These are phyloP conservation scores for Melopsittacus undulatus DNA, from an alignment of 2,797 vertebrate species.

Conservation along the genomic window DNA sequence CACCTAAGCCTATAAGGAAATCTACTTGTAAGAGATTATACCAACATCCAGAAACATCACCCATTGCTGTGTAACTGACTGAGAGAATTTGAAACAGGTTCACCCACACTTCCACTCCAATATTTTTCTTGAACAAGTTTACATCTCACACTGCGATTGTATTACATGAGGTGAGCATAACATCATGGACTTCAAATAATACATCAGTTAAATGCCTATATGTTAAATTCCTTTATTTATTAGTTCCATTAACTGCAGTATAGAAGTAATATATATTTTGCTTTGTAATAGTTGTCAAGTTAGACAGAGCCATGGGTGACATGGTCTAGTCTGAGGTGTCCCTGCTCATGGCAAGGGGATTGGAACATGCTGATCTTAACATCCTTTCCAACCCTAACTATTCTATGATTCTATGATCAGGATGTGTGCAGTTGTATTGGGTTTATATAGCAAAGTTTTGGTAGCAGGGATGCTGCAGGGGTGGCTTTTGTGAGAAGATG, in stretches of 20 bases:
- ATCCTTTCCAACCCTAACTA: no score
- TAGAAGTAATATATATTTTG: background rate
- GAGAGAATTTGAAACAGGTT: background rate
- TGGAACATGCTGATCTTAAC: no score
- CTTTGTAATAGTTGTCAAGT: background rate
- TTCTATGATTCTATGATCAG: no score
- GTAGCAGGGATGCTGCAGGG: no score
- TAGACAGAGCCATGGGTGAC: background rate
- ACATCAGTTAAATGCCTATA: background rate
- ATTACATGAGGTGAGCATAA: background rate
- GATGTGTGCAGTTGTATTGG: no score
- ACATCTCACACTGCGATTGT: background rate
- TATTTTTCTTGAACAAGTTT: background rate
- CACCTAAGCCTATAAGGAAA: background rate
- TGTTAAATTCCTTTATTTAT: background rate
- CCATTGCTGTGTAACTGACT: fast-evolving
- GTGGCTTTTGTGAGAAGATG: background rate
- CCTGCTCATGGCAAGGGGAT: no score
- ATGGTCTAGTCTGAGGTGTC: no score
- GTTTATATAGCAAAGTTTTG: no score
- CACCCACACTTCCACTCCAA: background rate
- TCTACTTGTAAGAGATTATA: background rate
- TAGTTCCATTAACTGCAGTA: background rate
- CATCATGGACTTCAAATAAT: background rate
- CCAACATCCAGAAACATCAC: background rate